Percentiles rank a stretch among this genome's conserved stretches.
phyloP scores from a whole-genome alignment of 2,888 invertebrate species.

The Lordiphosa andalusiaca region DNA sequence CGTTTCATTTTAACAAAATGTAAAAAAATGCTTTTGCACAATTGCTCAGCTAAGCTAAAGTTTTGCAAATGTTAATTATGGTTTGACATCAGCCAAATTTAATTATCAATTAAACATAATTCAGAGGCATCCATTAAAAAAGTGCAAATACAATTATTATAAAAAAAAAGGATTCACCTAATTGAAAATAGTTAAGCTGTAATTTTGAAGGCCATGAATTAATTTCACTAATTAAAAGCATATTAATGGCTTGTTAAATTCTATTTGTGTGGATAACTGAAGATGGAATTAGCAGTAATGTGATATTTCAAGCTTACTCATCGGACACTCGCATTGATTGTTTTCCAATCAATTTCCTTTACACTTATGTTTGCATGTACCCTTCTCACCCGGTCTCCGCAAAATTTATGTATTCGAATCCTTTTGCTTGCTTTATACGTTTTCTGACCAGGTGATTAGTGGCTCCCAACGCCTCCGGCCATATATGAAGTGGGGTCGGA shows the following conservation, averaged over 20 bases:
- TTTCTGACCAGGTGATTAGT: conserved; percentile 55
- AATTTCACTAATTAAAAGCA: too few species aligned
- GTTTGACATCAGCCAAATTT: too few species aligned
- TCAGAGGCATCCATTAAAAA: too few species aligned
- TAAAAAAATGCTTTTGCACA: too few species aligned
- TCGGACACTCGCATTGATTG: neutral
- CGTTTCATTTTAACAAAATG: too few species aligned
- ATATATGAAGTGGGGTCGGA: conserved; percentile 6
- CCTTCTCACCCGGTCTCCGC: neutral
- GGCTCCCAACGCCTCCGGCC: conserved; percentile 44
- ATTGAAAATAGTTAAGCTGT: too few species aligned
- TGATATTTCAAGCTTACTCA: neutral
- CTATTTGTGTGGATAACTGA: neutral
- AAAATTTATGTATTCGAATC: neutral
- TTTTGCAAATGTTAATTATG: too few species aligned
- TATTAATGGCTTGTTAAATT: neutral
- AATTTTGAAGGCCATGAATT: too few species aligned
- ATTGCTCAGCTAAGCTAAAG: too few species aligned
- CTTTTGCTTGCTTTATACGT: conserved; percentile 13
- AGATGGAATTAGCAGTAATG: neutral
- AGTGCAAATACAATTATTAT: too few species aligned
- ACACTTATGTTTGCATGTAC: neutral
- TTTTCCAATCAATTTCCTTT: neutral
- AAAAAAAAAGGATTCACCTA: too few species aligned
- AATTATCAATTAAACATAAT: too few species aligned